These are phyloP conservation scores for Coturnix japonica DNA, from an alignment of 2,113 vertebrate genomes.

Conservation along the genomic window DNA sequence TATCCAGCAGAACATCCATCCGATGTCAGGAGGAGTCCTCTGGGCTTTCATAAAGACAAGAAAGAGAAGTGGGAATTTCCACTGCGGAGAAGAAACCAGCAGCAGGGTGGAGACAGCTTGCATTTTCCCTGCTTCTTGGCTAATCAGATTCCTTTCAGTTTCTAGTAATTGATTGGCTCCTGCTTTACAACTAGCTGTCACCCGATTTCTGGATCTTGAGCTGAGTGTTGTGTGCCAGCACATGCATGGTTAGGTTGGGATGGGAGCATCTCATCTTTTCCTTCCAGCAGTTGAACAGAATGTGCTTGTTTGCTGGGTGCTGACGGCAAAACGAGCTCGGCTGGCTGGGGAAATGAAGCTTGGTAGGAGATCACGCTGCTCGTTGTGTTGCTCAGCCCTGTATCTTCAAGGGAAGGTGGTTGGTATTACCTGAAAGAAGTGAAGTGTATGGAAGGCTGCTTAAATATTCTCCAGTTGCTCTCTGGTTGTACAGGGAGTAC, in stretches of 20 bases:
- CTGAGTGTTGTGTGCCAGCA: background rate
- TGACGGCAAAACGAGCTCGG: background rate
- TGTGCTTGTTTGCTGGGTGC: background rate
- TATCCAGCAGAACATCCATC: background rate
- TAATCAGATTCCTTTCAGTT: background rate
- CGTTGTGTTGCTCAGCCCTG: background rate
- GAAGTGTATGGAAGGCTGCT: background rate
- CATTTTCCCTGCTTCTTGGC: background rate
- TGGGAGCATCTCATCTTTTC: background rate
- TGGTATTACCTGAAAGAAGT: background rate
- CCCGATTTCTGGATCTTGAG: background rate
- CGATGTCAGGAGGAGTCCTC: background rate
- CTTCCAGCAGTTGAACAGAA: background rate
- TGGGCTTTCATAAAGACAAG: background rate
- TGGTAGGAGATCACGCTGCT: background rate
- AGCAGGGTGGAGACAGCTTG: background rate
- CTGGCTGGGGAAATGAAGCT: background rate
- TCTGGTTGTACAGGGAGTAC: background rate
- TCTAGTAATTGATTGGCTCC: background rate
- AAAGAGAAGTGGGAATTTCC: background rate
- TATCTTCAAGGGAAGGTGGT: background rate
- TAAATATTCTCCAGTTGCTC: background rate
- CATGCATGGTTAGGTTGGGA: background rate
- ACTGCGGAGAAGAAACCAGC: background rate
- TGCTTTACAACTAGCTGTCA: background rate